Evolutionary conservation across 1,140 invertebrate species (phyloP), one percentile per base, ranked within the genome.

Genomic region (Formica selysi): DNA sequence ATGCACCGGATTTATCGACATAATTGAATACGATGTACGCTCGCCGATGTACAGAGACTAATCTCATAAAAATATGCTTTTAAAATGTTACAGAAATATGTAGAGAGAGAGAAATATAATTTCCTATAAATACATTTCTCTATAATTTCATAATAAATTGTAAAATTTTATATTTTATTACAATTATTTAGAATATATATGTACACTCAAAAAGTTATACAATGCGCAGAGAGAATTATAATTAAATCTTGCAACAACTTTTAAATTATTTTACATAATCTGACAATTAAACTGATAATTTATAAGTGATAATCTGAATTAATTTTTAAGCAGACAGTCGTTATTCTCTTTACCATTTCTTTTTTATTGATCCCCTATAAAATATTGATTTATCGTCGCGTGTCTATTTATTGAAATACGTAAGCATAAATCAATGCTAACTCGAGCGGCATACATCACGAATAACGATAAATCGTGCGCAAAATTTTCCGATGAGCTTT

Each of bases 401-500:
- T 81, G 59, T 81, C 79, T 81, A 81, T 81, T 81, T 81, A 81
- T 61, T 81, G 79, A 81, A 81, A 81, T 57, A 44, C 68, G 26
- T 73, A 81, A 73, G 13, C 26, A 73, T 71, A 81, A 73, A 81
- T 81, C 79, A 71, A 54, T 67, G 22, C 51, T 59, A 81, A 59
- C 36, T 54, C 51, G 51, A 32, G 26, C 54, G 54, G 41, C 64
- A 51, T 65, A 54, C 57, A 78, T 74, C 71, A 65, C 71, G 81
- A 76, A 41, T 76, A 48, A 65, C 70, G 41, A 85, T 85, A 85
- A 85, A 85, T 85, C 71, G 73, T 44, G 57, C 59, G 71, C 41
- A 13, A 76, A 85, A 85, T 85, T 85, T 85, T 48, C 57, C 80
- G 59, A 84, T 84, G 41, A 78, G 76, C 59, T 85, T 84, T 85